Evolutionary conservation across 92 coral and sea anemone species (phyloP).

Genomic region (Epizoanthus ramosus): DNA sequence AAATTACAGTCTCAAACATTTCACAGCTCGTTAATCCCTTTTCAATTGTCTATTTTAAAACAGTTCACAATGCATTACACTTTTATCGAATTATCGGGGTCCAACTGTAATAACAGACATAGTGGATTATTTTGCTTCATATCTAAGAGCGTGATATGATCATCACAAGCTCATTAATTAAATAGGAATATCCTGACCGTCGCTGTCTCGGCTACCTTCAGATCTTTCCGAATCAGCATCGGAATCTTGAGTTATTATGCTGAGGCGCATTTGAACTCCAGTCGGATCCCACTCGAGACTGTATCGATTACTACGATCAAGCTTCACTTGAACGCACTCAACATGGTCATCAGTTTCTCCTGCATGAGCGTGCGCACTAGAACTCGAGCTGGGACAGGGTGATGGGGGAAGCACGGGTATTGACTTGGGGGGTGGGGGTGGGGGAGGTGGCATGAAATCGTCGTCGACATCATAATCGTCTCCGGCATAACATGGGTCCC

Average conservation of each 20-base stretch:
- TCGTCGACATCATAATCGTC: constrained; percentile 77
- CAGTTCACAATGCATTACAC: too few species aligned
- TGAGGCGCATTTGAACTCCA: constrained; percentile 95
- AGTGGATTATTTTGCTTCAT: not conserved
- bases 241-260: constrained; percentile 88
- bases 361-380: constrained; percentile 39
- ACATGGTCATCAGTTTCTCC: constrained; percentile 62
- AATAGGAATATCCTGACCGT: constrained; percentile 7
- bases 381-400: constrained; percentile 62
- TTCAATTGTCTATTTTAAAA: too few species aligned
- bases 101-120: not conserved
- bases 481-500: constrained; percentile 88
- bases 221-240: constrained; percentile 47
- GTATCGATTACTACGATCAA: constrained; percentile 80
- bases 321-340: constrained; percentile 70
- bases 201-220: constrained; percentile 40
- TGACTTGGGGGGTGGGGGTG: constrained; percentile 75
- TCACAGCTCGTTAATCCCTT: too few species aligned
- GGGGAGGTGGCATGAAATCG: constrained; percentile 91
- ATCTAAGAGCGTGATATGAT: not conserved
- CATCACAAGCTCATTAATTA: not conserved
- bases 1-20: too few species aligned
- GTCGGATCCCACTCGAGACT: constrained; percentile 99
- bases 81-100: too few species aligned
- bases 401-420: constrained; percentile 63